These are phyloP conservation scores for Ectemnius continuus DNA, from an alignment of 2,888 invertebrate species.

Conservation along the genomic window DNA sequence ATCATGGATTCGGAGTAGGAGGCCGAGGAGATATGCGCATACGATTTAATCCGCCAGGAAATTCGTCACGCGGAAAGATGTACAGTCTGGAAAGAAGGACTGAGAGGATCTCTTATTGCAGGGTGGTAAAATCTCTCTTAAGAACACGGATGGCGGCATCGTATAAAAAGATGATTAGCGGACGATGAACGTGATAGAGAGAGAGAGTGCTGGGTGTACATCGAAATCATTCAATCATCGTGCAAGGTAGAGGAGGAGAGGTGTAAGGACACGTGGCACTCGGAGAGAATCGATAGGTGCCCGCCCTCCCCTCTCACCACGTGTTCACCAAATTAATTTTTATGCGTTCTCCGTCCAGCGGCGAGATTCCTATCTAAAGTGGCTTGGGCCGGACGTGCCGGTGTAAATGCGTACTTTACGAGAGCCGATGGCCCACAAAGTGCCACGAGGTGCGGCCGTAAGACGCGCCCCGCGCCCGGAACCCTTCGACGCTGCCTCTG, in stretches of 20 bases:
- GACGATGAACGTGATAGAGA: not conserved
- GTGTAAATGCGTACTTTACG: slow-evolving; percentile 28
- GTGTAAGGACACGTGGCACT: slow-evolving; percentile 10
- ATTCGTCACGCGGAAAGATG: slow-evolving; percentile 2
- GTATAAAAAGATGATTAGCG: not conserved
- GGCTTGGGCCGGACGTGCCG: slow-evolving; percentile 43
- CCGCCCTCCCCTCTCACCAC: slow-evolving; percentile 1
- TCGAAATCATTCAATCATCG: not conserved
- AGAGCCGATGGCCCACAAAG: slow-evolving; percentile 11
- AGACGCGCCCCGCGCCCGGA: slow-evolving; percentile 18
- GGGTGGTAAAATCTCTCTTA: not conserved
- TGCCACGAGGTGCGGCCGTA: slow-evolving; percentile 6
- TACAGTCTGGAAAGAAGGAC: not conserved
- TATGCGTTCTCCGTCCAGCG: slow-evolving; percentile 44
- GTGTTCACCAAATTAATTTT: slow-evolving; percentile 51
- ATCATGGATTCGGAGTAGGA: not conserved
- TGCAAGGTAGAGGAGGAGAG: not conserved
- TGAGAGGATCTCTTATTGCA: not conserved
- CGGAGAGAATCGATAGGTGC: not conserved
- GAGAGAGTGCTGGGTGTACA: not conserved
- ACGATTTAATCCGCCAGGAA: not conserved
- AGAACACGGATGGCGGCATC: not conserved
- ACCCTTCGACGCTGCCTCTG: not conserved
- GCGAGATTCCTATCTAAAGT: slow-evolving; percentile 58
- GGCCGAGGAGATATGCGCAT: not conserved